Evolutionary conservation across 1,140 invertebrate species (phyloP).

Genomic region (Oreohelix idahoensis): DNA sequence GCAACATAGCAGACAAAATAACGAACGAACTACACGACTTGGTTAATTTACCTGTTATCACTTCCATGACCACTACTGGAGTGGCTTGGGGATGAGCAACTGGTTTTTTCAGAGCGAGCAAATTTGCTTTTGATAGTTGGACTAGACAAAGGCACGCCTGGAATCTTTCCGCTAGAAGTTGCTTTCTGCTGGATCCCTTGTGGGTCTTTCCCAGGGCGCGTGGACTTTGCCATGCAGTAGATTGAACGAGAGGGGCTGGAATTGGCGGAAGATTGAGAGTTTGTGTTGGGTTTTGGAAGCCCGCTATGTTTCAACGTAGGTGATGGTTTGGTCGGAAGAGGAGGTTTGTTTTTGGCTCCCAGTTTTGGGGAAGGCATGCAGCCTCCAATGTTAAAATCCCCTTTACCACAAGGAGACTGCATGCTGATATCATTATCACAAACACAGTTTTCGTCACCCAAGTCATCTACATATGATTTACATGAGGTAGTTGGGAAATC

Average conservation of each 20-base stretch:
- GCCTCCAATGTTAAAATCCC: constrained; percentile 7
- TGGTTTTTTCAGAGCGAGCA: constrained; percentile 27
- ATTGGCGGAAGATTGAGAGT: constrained; percentile 25
- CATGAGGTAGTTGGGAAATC: constrained; percentile 40
- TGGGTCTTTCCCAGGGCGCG: constrained; percentile 43
- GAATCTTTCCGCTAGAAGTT: neutral
- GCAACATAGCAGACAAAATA: no score
- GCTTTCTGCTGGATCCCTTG: constrained; percentile 40
- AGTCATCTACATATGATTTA: neutral
- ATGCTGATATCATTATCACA: constrained; percentile 13
- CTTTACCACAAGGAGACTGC: constrained; percentile 20
- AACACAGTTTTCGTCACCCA: neutral
- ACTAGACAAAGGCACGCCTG: constrained; percentile 6
- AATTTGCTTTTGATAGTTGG: neutral
- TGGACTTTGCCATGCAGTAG: constrained; percentile 31
- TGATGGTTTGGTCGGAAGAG: constrained; percentile 51
- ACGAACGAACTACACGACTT: no score
- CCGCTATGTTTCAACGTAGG: constrained; percentile 40
- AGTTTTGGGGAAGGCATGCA: constrained; percentile 27
- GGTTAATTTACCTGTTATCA: constrained; percentile 56
- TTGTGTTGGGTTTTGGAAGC: constrained; percentile 34
- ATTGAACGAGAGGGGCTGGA: constrained; percentile 10
- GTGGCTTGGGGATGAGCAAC: constrained; percentile 55
- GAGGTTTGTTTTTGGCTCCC: constrained; percentile 50
- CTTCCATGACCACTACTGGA: constrained; percentile 73